Evolutionary conservation across 2,888 invertebrate species (phyloP).

Genomic region (Eristalis intricaria): DNA sequence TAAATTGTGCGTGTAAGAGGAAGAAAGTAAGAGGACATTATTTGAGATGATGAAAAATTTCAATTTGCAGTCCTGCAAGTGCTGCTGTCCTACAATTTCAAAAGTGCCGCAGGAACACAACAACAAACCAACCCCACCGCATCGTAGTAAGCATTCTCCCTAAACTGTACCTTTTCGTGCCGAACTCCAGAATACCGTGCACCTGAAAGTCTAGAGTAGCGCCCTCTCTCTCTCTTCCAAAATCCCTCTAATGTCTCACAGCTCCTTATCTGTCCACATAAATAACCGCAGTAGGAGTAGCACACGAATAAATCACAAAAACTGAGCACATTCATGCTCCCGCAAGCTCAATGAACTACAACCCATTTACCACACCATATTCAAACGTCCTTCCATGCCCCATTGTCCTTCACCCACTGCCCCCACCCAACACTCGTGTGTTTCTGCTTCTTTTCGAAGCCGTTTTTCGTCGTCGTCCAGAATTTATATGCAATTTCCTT

Average conservation of each 20-base stretch:
- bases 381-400: conserved; percentile 17
- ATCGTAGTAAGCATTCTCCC: no score
- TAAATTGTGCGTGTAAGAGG: no score
- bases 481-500: conserved; percentile 68
- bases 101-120: no score
- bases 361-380: conserved; percentile 55
- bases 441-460: background rate
- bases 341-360: conserved; percentile 46
- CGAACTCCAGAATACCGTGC: no score
- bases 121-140: no score
- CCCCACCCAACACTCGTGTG: conserved; percentile 3
- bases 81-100: no score
- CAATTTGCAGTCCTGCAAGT: no score
- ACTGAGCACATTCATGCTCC: background rate
- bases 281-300: conserved; percentile 22
- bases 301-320: conserved; percentile 38
- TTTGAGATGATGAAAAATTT: no score
- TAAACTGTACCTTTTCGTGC: no score
- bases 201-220: no score
- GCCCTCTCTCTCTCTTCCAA: background rate
- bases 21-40: no score
- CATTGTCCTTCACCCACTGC: conserved; percentile 35
- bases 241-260: background rate
- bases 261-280: conserved; percentile 43
- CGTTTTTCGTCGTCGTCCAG: conserved; percentile 5